Base-by-base conservation (phyloP, 2,113 vertebrate genomes). In the Eira barbara region DNA sequence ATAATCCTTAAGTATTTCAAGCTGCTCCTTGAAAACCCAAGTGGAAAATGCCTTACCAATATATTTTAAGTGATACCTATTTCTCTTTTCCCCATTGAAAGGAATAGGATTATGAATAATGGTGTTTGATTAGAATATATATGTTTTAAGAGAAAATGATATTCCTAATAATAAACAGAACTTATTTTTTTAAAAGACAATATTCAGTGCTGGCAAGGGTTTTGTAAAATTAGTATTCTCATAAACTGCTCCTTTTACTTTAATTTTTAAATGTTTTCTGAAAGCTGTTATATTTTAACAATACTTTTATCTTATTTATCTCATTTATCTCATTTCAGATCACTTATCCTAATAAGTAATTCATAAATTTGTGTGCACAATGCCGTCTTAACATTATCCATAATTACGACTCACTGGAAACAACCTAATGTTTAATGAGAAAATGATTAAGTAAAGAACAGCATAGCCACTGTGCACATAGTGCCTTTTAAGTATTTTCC, bases 351-450 rank as follows among this genome's bases (percentile, higher is more conserved):
- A 67, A 95, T 81, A 96, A 93, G 67, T 80, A 86, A 90, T 87
- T 95, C 39, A 90, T 82, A 96, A 95, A 86, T 65, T 47, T 94
- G 67, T 78, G 92, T 20, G 25, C 45, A 95, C 84, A 86, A 85
- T 80, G 17, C 23, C 31, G 11, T 79, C 23, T 79, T 65, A 87
- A 71, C 13, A 69, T 69, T 92, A 79, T 69, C 94, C 67, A 94
- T 31, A 86, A 94, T 49, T 69, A 69, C 3, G 49, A 79, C 87
- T 73, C n/a, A 45, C 34, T 47, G 25, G 61, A 91, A 88, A 21
- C 14, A 79, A 61, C 6, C 25, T 82, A 91, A 92, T 3, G 73
- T 55, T 89, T 83, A 88, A 61, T 21, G 15, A 27, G 39, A 34
- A 92, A 82, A 89, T 79, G 45, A 61, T 4, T 34, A n/a, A 74